phyloP scores from a whole-genome alignment of 1,140 invertebrate species.

The Capitella teleta region DNA sequence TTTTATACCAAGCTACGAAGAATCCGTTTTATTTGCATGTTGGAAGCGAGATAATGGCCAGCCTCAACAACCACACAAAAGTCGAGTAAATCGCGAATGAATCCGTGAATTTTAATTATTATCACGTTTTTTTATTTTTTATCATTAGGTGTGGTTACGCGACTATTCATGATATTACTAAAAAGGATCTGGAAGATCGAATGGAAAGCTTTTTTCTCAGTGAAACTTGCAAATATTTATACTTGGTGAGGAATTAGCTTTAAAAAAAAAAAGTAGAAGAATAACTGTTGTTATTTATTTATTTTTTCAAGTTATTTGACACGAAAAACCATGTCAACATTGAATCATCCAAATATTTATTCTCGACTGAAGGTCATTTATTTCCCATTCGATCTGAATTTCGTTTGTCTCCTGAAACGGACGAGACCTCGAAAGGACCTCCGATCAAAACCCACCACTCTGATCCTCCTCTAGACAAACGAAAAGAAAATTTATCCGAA shows the following conservation, averaged over 20 bases:
- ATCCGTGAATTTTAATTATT: neutral
- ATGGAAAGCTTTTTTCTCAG: conserved; percentile 99
- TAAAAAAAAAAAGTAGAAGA: neutral
- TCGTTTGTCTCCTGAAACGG: conserved; percentile 21
- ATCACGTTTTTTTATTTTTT: too few relatives aligned
- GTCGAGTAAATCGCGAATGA: conserved; percentile 35
- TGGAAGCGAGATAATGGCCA: conserved; percentile 52
- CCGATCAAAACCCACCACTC: neutral
- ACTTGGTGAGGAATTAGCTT: conserved; percentile 49
- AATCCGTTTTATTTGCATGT: conserved; percentile 64
- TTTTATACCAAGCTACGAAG: conserved; percentile 58
- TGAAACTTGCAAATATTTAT: conserved; percentile 97
- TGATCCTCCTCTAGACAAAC: neutral
- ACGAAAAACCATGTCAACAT: conserved; percentile 54
- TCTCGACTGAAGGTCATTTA: conserved; percentile 60
- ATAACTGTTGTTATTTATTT: neutral
- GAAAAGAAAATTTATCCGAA: neutral
- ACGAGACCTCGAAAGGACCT: neutral
- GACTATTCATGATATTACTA: conserved; percentile 67
- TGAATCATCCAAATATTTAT: conserved; percentile 49
- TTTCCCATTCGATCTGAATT: conserved; percentile 48
- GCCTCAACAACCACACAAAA: conserved; percentile 50
- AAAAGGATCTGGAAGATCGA: conserved; percentile 87
- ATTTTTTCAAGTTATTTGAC: conserved; percentile 53
- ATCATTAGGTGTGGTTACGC: conserved; percentile 60